Evolutionary conservation across 2,797 vertebrate genomes (phyloP), one percentile per base, ranked within the genome.

Genomic region (Petrocephalus sullivani): DNA sequence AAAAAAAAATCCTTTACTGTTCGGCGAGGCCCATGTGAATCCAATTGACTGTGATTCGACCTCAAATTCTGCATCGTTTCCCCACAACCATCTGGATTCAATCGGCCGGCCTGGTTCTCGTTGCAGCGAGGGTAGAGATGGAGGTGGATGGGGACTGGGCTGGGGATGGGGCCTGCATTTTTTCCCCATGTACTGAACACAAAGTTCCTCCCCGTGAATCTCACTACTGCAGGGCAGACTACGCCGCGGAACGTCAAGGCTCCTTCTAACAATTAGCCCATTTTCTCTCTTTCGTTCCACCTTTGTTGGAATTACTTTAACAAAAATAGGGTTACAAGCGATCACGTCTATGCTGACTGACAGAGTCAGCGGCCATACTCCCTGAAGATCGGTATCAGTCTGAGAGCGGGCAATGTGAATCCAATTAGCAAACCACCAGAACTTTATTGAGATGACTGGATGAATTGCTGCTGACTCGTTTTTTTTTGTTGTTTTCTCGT

Each of bases 1-100:
- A 23, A 46, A 56, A 53, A 88, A 56, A 46, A 61, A 46, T 46
- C 21, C 81, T 90, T 87, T 84, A 87, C 84, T 88, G 87, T 88
- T 88, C 89, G 84, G 49, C 61, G 85, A 60, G 53, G 75, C 37
- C 86, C 87, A 90, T 87, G 67, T 90, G 71, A 83, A 87, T 89
- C 85, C 87, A 89, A 87, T 87, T 89, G 88, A 90, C 88, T 90
- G 87, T 90, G 87, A 89, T 91, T 88, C 87, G 84, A 89, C 89
- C 88, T 89, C 81, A 58, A 89, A 85, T 86, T 85, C 89, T 86
- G 56, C 75, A 89, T 88, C 57, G 86, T 86, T 89, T 88, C 49
- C 88, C 83, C 58, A 84, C 60, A 84, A 60, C 90, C 90, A 91
- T 92, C 90, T 92, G 92, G 90, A 90, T 90, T 67, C 84, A 91